Evolutionary conservation across 2,797 vertebrate genomes (phyloP).

Genomic region (Xiphophorus birchmanni): DNA sequence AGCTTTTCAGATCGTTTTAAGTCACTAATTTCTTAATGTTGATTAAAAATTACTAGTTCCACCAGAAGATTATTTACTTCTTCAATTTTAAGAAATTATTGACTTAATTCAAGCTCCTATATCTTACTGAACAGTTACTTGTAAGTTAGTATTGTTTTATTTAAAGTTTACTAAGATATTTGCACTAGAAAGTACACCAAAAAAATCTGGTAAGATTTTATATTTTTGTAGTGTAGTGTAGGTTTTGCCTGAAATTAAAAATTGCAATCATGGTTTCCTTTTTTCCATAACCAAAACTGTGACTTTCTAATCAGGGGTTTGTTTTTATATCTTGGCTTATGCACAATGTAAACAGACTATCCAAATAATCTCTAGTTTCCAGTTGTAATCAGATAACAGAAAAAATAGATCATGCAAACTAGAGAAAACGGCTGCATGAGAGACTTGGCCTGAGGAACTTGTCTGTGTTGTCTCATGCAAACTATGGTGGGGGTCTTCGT

Average conservation of each 20-base stretch:
- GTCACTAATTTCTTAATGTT: too few relatives aligned
- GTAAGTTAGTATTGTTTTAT: too few relatives aligned
- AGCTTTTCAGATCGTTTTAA: too few relatives aligned
- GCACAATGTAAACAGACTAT: not conserved
- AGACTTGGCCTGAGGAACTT: conserved; percentile 18
- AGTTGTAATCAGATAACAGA: not conserved
- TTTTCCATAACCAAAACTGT: not conserved
- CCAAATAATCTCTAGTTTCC: not conserved
- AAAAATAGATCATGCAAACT: not conserved
- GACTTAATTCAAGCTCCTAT: too few relatives aligned
- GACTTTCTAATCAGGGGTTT: not conserved
- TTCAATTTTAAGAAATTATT: too few relatives aligned
- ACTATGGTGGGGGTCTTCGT: not conserved
- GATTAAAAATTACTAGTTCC: too few relatives aligned
- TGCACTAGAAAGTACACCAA: too few relatives aligned
- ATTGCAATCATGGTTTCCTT: not conserved
- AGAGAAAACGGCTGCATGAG: conserved; percentile 3
- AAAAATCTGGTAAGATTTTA: too few relatives aligned
- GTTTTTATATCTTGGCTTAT: not conserved
- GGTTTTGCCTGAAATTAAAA: not conserved
- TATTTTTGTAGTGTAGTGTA: not conserved
- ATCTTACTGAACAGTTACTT: too few relatives aligned
- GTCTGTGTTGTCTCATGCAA: conserved; percentile 15
- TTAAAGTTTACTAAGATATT: too few relatives aligned
- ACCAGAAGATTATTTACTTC: too few relatives aligned